Conservation (phyloP, 2,797 vertebrate genomes). For the Momotus momota region DNA sequence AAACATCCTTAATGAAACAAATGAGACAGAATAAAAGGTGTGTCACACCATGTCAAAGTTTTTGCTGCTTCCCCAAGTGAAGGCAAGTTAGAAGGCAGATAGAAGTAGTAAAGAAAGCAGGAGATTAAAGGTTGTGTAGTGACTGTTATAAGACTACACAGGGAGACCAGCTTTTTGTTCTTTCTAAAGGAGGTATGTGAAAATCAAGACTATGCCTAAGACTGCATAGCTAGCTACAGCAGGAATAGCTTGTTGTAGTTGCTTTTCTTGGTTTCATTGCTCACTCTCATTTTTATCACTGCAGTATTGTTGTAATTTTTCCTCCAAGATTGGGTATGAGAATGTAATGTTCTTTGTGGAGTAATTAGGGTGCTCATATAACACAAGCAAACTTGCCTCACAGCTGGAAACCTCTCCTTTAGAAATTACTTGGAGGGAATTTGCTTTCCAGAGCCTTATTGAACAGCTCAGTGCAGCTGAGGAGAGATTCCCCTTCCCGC, state of each 20-base stretch:
- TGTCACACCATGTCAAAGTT: neutral
- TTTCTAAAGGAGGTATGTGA: neutral
- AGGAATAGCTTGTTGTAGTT: neutral
- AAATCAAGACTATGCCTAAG: neutral
- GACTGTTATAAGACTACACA: neutral
- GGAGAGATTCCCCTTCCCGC: neutral
- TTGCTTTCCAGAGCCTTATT: neutral
- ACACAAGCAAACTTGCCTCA: constrained; percentile 5
- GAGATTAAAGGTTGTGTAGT: neutral
- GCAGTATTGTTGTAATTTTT: neutral
- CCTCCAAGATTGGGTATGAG: neutral
- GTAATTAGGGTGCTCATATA: constrained; percentile 2
- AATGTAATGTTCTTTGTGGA: neutral
- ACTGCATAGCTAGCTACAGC: constrained; percentile 16
- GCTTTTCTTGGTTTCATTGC: neutral
- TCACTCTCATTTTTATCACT: neutral
- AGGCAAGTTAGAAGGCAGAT: neutral
- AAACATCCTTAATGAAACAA: constrained; percentile 14
- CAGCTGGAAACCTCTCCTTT: neutral
- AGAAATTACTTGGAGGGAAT: constrained; percentile 4
- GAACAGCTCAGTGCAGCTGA: neutral
- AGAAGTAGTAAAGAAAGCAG: neutral
- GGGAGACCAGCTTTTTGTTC: constrained; percentile 2
- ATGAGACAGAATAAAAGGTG: neutral
- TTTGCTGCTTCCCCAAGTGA: neutral